A percentile compares a stretch with the other conserved stretches of the same genome.
Evolutionary conservation across 2,797 vertebrate species (phyloP).

Genomic region (Sebastes wilsoni): DNA sequence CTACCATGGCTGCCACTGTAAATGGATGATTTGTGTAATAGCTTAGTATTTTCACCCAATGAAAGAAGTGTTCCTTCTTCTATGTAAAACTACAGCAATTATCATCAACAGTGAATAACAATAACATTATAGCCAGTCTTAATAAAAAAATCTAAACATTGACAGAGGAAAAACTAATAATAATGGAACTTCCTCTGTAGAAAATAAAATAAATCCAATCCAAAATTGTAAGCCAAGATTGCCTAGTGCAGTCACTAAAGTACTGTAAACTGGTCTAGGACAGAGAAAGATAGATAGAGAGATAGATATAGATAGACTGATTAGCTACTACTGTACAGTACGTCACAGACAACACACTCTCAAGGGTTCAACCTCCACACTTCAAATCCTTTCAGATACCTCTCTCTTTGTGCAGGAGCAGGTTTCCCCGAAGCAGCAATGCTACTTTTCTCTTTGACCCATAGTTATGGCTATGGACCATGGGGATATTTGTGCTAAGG

Average conservation of each 20-base stretch:
- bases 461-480: conserved; percentile 6
- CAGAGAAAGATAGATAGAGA: conserved; percentile 87
- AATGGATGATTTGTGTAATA: conserved; percentile 64
- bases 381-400: conserved; percentile 73
- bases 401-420: conserved; percentile 24
- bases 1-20: conserved; percentile 60
- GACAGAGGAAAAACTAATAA: conserved; percentile 76
- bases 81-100: conserved; percentile 84
- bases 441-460: conserved; percentile 33
- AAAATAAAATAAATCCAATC: conserved; percentile 81
- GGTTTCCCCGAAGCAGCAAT: conserved; percentile 5
- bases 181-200: conserved; percentile 88
- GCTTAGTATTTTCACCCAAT: conserved; percentile 69
- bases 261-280: conserved; percentile 96
- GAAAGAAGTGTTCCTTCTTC: conserved; percentile 62
- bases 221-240: conserved; percentile 73
- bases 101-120: conserved; percentile 79
- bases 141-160: conserved; percentile 81
- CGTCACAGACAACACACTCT: conserved; percentile 87
- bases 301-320: conserved; percentile 87
- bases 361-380: conserved; percentile 77
- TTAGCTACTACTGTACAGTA: conserved; percentile 84
- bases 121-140: conserved; percentile 76
- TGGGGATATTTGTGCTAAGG: conserved; percentile 49
- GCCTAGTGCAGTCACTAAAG: conserved; percentile 96